Evolutionary conservation across 2,797 vertebrate genomes (phyloP).

Genomic region (Sebastes diaconus): DNA sequence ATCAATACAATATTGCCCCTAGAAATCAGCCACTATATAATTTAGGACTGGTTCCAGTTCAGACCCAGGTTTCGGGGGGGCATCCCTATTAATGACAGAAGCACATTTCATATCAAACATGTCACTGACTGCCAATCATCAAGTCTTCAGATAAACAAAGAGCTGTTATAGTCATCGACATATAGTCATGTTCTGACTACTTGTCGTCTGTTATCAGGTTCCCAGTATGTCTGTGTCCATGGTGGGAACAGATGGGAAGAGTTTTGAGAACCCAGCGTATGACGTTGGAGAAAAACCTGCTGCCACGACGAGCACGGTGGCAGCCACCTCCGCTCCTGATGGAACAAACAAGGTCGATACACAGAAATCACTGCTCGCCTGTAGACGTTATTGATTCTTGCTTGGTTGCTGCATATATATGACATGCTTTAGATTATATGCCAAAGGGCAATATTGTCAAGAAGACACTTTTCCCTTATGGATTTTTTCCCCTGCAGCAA

Average conservation of each 20-base stretch:
- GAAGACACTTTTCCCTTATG: background rate
- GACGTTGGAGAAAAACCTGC: conserved; percentile 9
- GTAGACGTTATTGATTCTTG: background rate
- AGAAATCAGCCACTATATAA: background rate
- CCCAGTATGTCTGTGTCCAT: conserved; percentile 59
- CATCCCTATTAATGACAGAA: background rate
- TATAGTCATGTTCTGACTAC: background rate
- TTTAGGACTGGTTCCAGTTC: background rate
- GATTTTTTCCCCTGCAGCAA: background rate
- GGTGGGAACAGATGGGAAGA: conserved; percentile 32
- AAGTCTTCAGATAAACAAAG: background rate
- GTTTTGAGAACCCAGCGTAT: conserved; percentile 78
- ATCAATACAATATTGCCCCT: too few species aligned
- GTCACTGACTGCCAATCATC: background rate
- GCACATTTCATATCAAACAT: background rate
- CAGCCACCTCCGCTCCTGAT: conserved; percentile 8
- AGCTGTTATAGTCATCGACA: background rate
- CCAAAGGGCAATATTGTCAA: background rate
- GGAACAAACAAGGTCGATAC: conserved; percentile 59
- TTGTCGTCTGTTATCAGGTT: conserved; percentile 34
- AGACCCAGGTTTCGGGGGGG: background rate
- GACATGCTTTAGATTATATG: background rate
- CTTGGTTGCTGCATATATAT: background rate
- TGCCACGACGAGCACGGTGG: background rate
- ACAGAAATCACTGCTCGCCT: background rate